Evolutionary conservation across 2,888 invertebrate genomes (phyloP).

Genomic region (Beris morrisii): DNA sequence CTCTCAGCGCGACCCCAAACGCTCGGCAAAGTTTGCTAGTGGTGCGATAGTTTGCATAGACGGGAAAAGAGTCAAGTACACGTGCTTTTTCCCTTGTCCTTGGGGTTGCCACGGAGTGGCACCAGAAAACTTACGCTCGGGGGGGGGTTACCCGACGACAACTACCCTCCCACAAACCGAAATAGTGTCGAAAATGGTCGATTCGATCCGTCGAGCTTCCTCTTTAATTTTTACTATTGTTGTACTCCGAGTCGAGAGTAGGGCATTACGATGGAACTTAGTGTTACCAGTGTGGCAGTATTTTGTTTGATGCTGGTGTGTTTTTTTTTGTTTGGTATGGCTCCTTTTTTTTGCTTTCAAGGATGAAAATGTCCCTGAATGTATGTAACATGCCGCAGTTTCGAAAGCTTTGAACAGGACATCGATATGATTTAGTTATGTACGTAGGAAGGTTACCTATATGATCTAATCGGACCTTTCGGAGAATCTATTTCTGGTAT

Average conservation of each 20-base stretch:
- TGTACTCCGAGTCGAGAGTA: conserved; percentile 16
- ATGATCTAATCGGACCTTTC: no score
- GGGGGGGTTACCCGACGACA: background rate
- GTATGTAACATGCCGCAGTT: no score
- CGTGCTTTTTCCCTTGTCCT: conserved; percentile 23
- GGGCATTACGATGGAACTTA: conserved; percentile 11
- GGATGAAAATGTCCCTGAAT: no score
- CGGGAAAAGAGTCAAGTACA: conserved; percentile 21
- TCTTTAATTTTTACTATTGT: conserved; percentile 17
- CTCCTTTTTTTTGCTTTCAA: no score
- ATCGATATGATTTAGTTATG: no score
- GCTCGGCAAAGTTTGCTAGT: conserved; percentile 11
- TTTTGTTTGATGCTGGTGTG: background rate
- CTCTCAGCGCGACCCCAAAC: background rate
- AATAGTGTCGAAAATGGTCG: background rate
- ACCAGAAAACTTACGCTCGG: conserved; percentile 5
- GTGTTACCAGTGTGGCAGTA: conserved; percentile 14
- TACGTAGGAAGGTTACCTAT: no score
- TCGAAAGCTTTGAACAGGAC: no score
- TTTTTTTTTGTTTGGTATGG: no score
- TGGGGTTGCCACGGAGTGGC: background rate
- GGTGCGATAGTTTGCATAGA: conserved; percentile 12
- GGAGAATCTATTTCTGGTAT: no score
- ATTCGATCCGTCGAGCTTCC: background rate
- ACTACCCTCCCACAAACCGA: background rate